Base-by-base conservation (phyloP, 2,888 invertebrate species). In the Neria commutata region DNA sequence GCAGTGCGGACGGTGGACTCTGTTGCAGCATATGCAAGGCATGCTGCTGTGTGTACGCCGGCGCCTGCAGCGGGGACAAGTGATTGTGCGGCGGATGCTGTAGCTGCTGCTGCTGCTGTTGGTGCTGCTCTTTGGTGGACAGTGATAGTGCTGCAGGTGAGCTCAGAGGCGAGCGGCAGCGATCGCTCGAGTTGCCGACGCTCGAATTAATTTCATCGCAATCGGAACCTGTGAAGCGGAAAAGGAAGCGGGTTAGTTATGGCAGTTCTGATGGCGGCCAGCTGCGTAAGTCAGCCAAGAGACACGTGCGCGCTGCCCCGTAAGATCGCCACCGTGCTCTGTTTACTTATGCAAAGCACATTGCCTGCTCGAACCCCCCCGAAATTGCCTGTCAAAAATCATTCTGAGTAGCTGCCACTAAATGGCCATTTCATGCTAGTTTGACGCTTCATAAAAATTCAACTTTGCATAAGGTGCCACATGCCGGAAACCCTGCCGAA, bases 201-300 rank as follows among this genome's bases (percentile, higher is more conserved):
- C 80, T 81, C 10, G 79, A 77, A 53, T 76, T 78, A 56, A 80
- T 79, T 63, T 80, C 82, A 67, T 82, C 83, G 61, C 78, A 77
- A 62, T 82, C 83, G 45, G 79, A 78, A 62, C 75, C 78, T 81
- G 59, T 4, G 67, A 67, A 17, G 19, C n/a, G 37, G 51, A n/a
- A n/a, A n/a, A n/a, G n/a, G n/a, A n/a, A n/a, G n/a, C n/a, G n/a
- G n/a, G n/a, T n/a, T n/a, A 29, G 11, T 29, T 29, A 11, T 29
- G n/a, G 37, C 37, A 37, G 4, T 29, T 5, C 11, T 14, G 37
- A 14, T n/a, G n/a, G n/a, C n/a, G n/a, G n/a, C n/a, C n/a, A 29
- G 1, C 19, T 26, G 4, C 37, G 26, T 29, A 45, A 56, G 25
- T 42, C 21, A 49, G 50, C 25, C 60, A 47, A 56, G 26, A 17